A percentile compares a stretch with the other conserved stretches of the same genome.
Evolutionary conservation across 2,888 invertebrate genomes (phyloP).

Genomic region (Psylliodes chrysocephalus): DNA sequence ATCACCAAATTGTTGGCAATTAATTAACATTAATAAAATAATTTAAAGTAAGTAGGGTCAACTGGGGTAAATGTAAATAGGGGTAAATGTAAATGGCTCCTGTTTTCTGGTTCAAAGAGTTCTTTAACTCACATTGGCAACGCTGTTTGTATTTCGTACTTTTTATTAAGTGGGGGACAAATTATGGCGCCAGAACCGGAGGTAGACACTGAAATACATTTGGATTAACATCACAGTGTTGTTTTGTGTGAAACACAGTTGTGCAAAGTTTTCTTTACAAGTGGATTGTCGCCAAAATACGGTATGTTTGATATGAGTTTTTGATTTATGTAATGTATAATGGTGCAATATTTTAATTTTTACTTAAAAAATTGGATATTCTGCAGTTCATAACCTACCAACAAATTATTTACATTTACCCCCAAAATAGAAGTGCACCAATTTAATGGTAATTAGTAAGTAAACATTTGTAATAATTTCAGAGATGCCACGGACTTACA

Average conservation of each 20-base stretch:
- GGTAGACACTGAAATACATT: background rate
- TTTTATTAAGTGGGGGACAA: background rate
- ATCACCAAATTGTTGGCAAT: no score
- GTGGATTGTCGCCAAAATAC: no score
- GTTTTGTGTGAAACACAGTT: background rate
- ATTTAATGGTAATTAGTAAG: no score
- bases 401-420: no score
- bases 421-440: no score
- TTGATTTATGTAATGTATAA: no score
- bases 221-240: background rate
- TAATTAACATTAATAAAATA: no score
- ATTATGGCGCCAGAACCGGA: background rate
- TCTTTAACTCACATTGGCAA: background rate
- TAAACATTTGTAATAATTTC: no score
- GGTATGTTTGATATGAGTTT: no score
- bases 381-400: no score
- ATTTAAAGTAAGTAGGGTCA: background rate
- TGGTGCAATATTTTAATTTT: no score
- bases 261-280: background rate
- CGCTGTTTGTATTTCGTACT: background rate
- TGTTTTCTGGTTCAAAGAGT: background rate
- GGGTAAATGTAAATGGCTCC: background rate
- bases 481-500: background rate
- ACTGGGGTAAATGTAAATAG: background rate
- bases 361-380: no score